Conservation (phyloP, 2,797 vertebrate species). For the Syndactyla subalaris region DNA sequence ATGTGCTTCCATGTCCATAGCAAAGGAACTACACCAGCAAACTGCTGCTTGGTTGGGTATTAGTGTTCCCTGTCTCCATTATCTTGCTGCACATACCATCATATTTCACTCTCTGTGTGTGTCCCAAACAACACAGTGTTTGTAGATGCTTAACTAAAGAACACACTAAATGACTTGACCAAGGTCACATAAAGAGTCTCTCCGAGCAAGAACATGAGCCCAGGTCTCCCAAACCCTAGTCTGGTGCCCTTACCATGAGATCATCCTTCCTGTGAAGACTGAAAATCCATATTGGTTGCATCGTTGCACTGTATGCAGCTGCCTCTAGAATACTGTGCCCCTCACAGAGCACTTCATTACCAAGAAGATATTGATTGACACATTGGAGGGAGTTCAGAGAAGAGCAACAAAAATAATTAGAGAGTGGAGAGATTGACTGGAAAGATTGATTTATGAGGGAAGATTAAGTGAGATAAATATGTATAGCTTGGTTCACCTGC, state of each 20-base stretch:
- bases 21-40: background rate
- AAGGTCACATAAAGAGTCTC: background rate
- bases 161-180: background rate
- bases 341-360: conserved; percentile 62
- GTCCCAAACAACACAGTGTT: background rate
- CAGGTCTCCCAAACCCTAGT: background rate
- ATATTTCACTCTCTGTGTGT: background rate
- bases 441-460: conserved; percentile 75
- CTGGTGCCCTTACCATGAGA: background rate
- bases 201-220: background rate
- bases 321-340: conserved; percentile 23
- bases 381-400: conserved; percentile 75
- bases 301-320: background rate
- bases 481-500: conserved; percentile 75
- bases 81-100: background rate
- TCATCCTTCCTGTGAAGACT: conserved; percentile 38
- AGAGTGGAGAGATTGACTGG: conserved; percentile 72
- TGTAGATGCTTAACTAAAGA: background rate
- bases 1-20: accelerated
- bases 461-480: conserved; percentile 80
- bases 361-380: conserved; percentile 67
- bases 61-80: background rate
- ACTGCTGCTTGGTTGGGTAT: background rate
- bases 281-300: conserved; percentile 48
- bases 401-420: conserved; percentile 78